Evolutionary conservation across 2,797 vertebrate genomes (phyloP).

Genomic region (Malacoraja senta): DNA sequence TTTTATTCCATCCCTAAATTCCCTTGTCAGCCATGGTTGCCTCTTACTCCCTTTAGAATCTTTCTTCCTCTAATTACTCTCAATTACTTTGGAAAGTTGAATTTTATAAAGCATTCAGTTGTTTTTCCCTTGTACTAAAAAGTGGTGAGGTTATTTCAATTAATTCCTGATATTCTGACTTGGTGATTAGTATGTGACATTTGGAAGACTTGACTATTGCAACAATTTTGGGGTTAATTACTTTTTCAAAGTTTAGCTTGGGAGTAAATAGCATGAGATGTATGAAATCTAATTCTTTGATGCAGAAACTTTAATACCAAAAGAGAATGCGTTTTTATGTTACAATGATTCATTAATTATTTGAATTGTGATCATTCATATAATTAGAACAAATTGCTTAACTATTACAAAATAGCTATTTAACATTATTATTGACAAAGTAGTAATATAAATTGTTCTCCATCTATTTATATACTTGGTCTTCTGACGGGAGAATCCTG

Average conservation of each 20-base stretch:
- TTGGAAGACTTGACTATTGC: background rate
- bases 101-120: background rate
- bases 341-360: background rate
- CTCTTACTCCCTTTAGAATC: no score
- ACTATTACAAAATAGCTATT: background rate
- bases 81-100: background rate
- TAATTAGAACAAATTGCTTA: background rate
- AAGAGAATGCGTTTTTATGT: background rate
- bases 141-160: background rate
- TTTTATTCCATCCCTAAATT: no score
- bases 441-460: slow-evolving; percentile 15
- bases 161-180: background rate
- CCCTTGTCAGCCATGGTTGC: no score
- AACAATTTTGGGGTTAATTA: background rate
- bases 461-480: background rate
- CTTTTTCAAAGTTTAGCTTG: background rate
- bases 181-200: background rate
- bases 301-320: slow-evolving; percentile 10
- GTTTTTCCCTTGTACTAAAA: background rate
- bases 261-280: background rate
- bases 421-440: background rate
- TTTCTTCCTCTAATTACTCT: no score
- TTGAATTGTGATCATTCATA: background rate
- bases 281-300: background rate
- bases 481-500: background rate